Evolutionary conservation across 2,113 vertebrate species (phyloP).

Genomic region (Poeciliopsis retropinna): DNA sequence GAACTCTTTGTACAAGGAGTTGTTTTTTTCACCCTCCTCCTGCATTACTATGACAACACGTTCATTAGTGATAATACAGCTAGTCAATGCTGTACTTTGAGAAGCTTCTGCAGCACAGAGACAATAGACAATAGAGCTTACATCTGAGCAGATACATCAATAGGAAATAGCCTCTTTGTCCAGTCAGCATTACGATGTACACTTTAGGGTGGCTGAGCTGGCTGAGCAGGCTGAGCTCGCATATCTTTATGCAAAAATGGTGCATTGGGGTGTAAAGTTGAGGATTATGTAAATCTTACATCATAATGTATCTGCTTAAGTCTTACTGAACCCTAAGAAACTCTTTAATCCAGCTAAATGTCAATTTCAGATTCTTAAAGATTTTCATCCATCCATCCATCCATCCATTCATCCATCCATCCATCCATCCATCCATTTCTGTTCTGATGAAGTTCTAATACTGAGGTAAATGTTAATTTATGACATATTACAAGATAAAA

Average conservation of each 20-base stretch:
- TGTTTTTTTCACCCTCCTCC: conserved; percentile 69
- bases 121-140: conserved; percentile 72
- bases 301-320: not conserved
- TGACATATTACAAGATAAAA: not conserved
- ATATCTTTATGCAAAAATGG: conserved; percentile 19
- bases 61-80: conserved; percentile 70
- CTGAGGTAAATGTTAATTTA: conserved; percentile 4
- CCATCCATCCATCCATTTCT: not conserved
- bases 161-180: conserved; percentile 36
- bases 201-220: conserved; percentile 37
- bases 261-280: conserved; percentile 15
- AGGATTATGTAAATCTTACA: not conserved
- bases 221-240: conserved; percentile 47
- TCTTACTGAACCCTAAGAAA: not conserved
- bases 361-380: not conserved
- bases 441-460: not conserved
- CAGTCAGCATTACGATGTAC: conserved; percentile 50
- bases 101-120: conserved; percentile 67
- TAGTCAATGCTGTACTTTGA: conserved; percentile 63
- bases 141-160: conserved; percentile 56
- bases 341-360: not conserved
- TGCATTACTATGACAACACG: conserved; percentile 84
- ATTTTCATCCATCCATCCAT: too few species aligned
- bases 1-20: conserved; percentile 65
- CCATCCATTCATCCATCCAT: too few species aligned